These are phyloP conservation scores for Salpingus planirostris DNA, from an alignment of 2,888 invertebrate species.

Conservation along the genomic window DNA sequence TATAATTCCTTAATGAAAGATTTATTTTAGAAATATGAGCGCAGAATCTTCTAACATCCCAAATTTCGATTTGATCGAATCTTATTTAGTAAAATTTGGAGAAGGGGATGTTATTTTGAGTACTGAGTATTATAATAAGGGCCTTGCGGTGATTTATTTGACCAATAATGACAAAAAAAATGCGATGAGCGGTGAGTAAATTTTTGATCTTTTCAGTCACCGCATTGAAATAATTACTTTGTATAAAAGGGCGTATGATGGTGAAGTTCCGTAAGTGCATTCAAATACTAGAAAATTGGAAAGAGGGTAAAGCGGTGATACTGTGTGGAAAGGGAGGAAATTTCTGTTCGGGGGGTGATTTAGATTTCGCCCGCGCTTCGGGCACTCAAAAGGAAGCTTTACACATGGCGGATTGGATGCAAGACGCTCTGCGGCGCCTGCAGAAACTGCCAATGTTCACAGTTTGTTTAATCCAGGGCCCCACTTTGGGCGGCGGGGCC, in stretches of 20 bases:
- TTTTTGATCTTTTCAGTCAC: background rate
- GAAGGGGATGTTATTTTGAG: conserved; percentile 25
- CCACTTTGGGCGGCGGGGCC: conserved; percentile 31
- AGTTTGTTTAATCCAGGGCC: conserved; percentile 28
- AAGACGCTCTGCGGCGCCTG: conserved; percentile 24
- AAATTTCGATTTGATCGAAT: conserved; percentile 15
- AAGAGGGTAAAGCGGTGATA: conserved; percentile 32
- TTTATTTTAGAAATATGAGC: too few species aligned
- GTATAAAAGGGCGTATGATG: conserved; percentile 32
- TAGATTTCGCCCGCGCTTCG: conserved; percentile 26
- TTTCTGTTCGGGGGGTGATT: conserved; percentile 35
- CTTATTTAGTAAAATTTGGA: conserved; percentile 18
- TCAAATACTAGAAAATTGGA: conserved; percentile 28
- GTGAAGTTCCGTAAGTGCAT: conserved; percentile 29
- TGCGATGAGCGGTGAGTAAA: conserved; percentile 30
- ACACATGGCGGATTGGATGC: conserved; percentile 31
- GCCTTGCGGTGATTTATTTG: conserved; percentile 29
- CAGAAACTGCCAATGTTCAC: conserved; percentile 27
- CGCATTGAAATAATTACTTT: background rate
- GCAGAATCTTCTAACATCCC: too few species aligned
- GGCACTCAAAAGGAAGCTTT: conserved; percentile 23
- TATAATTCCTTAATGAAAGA: too few species aligned
- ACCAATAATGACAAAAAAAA: conserved; percentile 30
- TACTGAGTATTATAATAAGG: conserved; percentile 23
- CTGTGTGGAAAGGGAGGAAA: conserved; percentile 27